Evolutionary conservation across 2,888 invertebrate species (phyloP), one percentile per base, ranked within the genome.

Genomic region (Bedellia somnulentella): DNA sequence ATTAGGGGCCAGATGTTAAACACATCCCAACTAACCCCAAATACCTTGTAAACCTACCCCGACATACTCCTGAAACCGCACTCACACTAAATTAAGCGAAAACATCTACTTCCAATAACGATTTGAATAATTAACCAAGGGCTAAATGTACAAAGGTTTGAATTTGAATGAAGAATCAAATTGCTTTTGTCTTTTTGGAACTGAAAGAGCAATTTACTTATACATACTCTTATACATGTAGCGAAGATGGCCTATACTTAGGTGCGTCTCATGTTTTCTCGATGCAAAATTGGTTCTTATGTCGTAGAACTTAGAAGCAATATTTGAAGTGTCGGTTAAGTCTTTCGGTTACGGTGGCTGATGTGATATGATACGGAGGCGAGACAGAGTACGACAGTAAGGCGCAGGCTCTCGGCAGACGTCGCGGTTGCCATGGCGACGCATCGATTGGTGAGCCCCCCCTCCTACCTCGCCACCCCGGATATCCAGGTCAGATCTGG

Each of bases 331-430:
- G n/a, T n/a, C n/a, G n/a, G n/a, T n/a, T n/a, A n/a, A 5, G 18
- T 18, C 18, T 52, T 57, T 47, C 41, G 35, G n/a, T 37, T 25
- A 21, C 37, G 30, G 36, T n/a, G 38, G 32, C 34, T 35, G 39
- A 53, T 66, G 64, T 70, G 73, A 73, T 73, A 75, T 73, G 71
- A 75, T 73, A 75, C 64, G 67, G 61, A 63, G 68, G 64, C 73
- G 71, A 75, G 73, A 75, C 61, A 71, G 73, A 75, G 57, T 70
- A 68, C 59, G 75, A 73, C 58, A 73, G 73, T 70, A 70, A 63
- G 63, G 67, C 63, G 67, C 73, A 71, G 70, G 59, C 68, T 71
- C 71, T 71, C 70, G 67, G 73, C 73, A 75, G 75, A 73, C 75
- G 71, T 75, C 66, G 71, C 73, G 56, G 73, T 75, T 53, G 62